phyloP scores from a whole-genome alignment of 2,113 vertebrate genomes.

The Leuciscus idus region DNA sequence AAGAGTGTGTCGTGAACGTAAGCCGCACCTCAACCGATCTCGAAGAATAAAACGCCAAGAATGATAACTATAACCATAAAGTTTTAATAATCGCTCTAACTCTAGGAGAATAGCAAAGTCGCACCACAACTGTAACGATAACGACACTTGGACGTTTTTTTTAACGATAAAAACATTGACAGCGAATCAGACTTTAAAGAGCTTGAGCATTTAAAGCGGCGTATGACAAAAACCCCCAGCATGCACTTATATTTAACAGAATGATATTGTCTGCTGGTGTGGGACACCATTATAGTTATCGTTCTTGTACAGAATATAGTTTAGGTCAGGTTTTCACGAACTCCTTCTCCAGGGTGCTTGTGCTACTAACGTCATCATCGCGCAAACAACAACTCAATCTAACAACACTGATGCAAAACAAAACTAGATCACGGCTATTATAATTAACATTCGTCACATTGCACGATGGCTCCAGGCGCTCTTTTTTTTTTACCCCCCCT shows the following conservation, averaged over 20 bases:
- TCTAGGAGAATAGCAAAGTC: background rate
- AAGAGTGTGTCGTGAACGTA: conserved; percentile 54
- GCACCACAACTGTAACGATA: background rate
- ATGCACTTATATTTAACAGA: background rate
- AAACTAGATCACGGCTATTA: background rate
- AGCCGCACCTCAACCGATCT: conserved; percentile 67
- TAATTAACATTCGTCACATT: background rate
- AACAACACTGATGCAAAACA: background rate
- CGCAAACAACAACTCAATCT: background rate
- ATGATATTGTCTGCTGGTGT: background rate
- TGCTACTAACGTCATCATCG: background rate
- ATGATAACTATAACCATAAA: background rate
- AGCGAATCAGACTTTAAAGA: background rate
- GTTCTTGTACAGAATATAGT: conserved; percentile 1
- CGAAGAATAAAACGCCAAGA: conserved; percentile 57
- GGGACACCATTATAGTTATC: background rate
- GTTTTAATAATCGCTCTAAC: background rate
- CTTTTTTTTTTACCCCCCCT: no score
- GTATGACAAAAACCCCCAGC: no score
- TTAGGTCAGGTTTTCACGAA: background rate
- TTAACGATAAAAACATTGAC: background rate
- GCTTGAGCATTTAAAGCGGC: background rate
- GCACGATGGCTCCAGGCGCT: background rate
- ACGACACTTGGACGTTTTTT: background rate
- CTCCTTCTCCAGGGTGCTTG: background rate